Evolutionary conservation across 2,797 vertebrate genomes (phyloP).

Genomic region (Catharus ustulatus): DNA sequence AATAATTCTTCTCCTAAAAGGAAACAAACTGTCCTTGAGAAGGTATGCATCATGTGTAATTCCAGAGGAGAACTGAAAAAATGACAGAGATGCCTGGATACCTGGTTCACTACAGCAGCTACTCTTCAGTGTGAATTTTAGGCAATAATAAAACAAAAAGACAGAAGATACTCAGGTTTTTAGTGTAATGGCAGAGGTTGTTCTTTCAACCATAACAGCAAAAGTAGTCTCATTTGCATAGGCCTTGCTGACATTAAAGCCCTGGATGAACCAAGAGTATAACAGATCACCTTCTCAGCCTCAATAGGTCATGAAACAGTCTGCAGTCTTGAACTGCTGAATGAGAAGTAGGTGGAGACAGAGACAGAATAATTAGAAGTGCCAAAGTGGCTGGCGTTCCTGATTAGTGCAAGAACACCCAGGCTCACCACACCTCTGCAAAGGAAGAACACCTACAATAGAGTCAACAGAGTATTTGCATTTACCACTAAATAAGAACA

Average conservation of each 20-base stretch:
- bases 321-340: neutral
- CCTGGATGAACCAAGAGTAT: neutral
- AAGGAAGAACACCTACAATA: neutral
- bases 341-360: neutral
- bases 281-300: neutral
- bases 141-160: neutral
- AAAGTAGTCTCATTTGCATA: neutral
- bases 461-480: neutral
- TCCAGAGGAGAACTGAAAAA: neutral
- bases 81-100: neutral
- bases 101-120: neutral
- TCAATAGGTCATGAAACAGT: neutral
- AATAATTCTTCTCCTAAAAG: slow-evolving; percentile 5
- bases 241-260: neutral
- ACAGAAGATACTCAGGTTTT: neutral
- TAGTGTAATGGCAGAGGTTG: neutral
- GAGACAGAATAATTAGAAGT: neutral
- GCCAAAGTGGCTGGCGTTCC: neutral
- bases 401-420: neutral
- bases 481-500: neutral
- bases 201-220: neutral
- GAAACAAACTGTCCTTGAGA: neutral
- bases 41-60: neutral
- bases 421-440: neutral
- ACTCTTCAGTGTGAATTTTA: neutral